Evolutionary conservation across 1,140 invertebrate genomes (phyloP).

Genomic region (Drosophila nannoptera): DNA sequence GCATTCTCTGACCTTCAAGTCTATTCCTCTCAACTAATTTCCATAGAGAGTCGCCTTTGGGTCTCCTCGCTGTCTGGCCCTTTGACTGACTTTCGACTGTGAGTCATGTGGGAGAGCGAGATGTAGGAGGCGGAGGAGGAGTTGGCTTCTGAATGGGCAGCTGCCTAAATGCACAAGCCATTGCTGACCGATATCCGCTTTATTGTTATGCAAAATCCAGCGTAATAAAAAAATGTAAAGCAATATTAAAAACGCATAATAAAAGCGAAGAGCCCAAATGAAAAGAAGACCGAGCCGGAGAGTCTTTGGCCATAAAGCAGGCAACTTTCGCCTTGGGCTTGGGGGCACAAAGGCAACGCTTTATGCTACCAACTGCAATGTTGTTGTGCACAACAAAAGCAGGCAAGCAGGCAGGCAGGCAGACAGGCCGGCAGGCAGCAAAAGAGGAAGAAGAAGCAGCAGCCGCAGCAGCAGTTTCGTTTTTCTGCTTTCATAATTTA

Average conservation of each 20-base stretch:
- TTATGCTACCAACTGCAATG: conserved; percentile 43
- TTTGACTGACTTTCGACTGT: neutral
- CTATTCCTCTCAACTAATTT: neutral
- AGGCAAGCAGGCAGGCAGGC: neutral
- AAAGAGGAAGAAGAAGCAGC: conserved; percentile 16
- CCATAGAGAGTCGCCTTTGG: neutral
- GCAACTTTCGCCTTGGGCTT: conserved; percentile 49
- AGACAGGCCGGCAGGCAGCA: neutral
- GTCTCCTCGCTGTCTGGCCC: conserved; percentile 35
- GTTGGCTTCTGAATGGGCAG: conserved; percentile 14
- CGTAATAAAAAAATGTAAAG: conserved; percentile 47
- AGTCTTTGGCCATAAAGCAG: conserved; percentile 38
- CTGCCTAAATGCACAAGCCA: conserved; percentile 21
- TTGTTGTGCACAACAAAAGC: conserved; percentile 59
- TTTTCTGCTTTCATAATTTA: conserved; percentile 60
- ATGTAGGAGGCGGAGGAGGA: neutral
- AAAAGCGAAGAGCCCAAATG: conserved; percentile 1
- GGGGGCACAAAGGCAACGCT: conserved; percentile 45
- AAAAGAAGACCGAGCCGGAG: conserved; percentile 23
- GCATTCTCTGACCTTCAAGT: conserved; percentile 1
- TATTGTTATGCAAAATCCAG: conserved; percentile 71
- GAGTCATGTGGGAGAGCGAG: conserved; percentile 11
- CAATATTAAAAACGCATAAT: conserved; percentile 72
- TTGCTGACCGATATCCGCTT: conserved; percentile 64
- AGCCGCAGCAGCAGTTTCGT: conserved; percentile 45